phyloP scores from a whole-genome alignment of 2,113 vertebrate species.

The Caranx ignobilis region DNA sequence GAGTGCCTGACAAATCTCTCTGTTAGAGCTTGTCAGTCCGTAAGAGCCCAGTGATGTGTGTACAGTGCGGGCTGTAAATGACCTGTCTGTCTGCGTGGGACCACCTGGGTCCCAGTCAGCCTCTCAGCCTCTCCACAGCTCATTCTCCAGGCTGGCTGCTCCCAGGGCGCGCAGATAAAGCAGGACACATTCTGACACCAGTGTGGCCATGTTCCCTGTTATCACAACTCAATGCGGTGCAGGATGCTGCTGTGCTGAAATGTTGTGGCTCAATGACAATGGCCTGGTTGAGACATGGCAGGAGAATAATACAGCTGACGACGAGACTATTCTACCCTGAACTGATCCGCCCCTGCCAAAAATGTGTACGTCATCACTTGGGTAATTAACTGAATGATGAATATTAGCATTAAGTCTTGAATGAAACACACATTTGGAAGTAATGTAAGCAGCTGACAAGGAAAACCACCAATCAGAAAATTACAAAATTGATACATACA shows the following conservation, averaged over 20 bases:
- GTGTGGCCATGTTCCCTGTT: constrained; percentile 71
- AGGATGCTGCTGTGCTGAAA: constrained; percentile 72
- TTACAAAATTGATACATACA: not conserved
- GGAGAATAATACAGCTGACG: constrained; percentile 63
- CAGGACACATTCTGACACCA: constrained; percentile 72
- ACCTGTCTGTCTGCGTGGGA: constrained; percentile 77
- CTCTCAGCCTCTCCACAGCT: constrained; percentile 56
- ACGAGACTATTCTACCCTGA: constrained; percentile 57
- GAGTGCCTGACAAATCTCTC: constrained; percentile 78
- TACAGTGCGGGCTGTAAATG: constrained; percentile 72
- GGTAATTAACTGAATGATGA: constrained; percentile 67
- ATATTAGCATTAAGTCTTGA: constrained; percentile 25
- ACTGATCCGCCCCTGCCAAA: constrained; percentile 52
- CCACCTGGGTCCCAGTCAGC: constrained; percentile 80
- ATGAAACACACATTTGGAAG: constrained; percentile 20
- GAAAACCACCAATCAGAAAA: constrained; percentile 6
- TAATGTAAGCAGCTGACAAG: constrained; percentile 1
- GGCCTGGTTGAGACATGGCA: constrained; percentile 68
- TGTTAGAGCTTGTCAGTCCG: constrained; percentile 75
- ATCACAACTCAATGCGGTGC: constrained; percentile 68
- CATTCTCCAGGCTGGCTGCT: constrained; percentile 69
- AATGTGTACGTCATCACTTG: constrained; percentile 52
- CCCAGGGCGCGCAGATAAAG: constrained; percentile 70
- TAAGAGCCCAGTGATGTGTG: constrained; percentile 70
- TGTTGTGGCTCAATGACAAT: constrained; percentile 72